Conservation (phyloP, 1,140 invertebrate species). For the Pogonomyrmex californicus region DNA sequence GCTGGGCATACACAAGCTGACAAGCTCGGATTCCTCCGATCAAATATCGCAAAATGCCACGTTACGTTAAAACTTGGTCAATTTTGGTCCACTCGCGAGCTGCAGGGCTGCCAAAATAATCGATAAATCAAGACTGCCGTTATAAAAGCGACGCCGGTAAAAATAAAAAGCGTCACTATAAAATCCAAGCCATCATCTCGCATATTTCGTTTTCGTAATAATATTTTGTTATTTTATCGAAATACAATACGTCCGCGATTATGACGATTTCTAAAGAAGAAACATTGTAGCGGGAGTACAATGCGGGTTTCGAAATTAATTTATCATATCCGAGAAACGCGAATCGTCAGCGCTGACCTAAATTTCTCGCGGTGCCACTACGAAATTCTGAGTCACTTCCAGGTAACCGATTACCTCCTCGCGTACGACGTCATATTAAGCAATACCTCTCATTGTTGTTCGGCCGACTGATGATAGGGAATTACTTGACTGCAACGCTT, state of each 20-base stretch:
- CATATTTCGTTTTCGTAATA: not conserved
- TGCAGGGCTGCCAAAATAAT: not conserved
- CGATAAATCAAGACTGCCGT: not conserved
- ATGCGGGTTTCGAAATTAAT: constrained; percentile 6
- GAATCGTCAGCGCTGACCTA: constrained; percentile 60
- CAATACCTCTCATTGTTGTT: constrained; percentile 69
- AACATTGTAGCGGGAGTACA: not conserved
- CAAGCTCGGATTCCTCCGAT: not conserved
- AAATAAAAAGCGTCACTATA: not conserved
- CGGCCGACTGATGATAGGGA: constrained; percentile 67
- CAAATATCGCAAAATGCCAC: constrained; percentile 11
- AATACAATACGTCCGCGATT: not conserved
- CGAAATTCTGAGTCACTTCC: constrained; percentile 68
- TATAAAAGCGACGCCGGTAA: not conserved
- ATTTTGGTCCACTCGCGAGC: not conserved
- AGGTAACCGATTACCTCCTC: constrained; percentile 59
- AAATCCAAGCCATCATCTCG: not conserved
- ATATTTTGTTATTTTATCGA: not conserved
- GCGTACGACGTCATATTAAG: constrained; percentile 58
- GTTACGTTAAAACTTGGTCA: not conserved
- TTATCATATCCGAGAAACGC: constrained; percentile 13
- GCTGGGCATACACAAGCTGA: constrained; percentile 9
- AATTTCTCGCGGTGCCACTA: constrained; percentile 50
- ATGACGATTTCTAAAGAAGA: not conserved
- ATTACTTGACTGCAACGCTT: constrained; percentile 60